Evolutionary conservation across 2,113 vertebrate genomes (phyloP).

Genomic region (Platichthys flesus): DNA sequence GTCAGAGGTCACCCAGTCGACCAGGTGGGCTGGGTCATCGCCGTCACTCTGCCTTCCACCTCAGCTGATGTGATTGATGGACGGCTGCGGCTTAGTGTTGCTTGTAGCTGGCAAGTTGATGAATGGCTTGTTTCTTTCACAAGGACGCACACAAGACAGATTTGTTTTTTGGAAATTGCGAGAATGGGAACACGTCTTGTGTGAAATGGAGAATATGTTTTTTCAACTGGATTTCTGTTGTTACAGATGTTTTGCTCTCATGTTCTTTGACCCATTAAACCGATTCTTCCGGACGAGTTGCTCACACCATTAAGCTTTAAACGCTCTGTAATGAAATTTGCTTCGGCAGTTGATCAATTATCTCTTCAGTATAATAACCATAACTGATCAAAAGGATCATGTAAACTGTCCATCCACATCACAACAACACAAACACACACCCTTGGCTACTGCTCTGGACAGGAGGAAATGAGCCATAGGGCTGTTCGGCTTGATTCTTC

Average conservation of each 20-base stretch:
- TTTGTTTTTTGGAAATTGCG: slow-evolving; percentile 13
- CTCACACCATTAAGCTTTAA: background rate
- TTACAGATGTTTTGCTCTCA: background rate
- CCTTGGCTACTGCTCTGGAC: background rate
- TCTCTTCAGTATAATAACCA: background rate
- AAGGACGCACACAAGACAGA: slow-evolving; percentile 49
- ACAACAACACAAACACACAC: background rate
- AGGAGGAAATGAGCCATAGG: background rate
- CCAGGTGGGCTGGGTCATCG: slow-evolving; percentile 56
- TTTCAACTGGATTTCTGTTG: background rate
- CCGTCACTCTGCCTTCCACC: slow-evolving; percentile 46
- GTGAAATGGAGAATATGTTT: background rate
- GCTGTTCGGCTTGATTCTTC: background rate
- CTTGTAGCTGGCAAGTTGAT: slow-evolving; percentile 42
- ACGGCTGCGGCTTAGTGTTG: slow-evolving; percentile 26
- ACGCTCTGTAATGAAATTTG: background rate
- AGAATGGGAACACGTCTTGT: background rate
- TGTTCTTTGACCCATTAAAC: too few relatives aligned
- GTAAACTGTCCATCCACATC: background rate
- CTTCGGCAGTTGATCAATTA: background rate
- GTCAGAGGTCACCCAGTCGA: slow-evolving; percentile 51
- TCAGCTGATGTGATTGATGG: slow-evolving; percentile 65
- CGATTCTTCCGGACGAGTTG: too few relatives aligned
- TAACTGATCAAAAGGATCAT: background rate
- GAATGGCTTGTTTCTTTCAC: slow-evolving; percentile 49